Conservation (phyloP, 2,888 invertebrate species). For the Globia sparganii region DNA sequence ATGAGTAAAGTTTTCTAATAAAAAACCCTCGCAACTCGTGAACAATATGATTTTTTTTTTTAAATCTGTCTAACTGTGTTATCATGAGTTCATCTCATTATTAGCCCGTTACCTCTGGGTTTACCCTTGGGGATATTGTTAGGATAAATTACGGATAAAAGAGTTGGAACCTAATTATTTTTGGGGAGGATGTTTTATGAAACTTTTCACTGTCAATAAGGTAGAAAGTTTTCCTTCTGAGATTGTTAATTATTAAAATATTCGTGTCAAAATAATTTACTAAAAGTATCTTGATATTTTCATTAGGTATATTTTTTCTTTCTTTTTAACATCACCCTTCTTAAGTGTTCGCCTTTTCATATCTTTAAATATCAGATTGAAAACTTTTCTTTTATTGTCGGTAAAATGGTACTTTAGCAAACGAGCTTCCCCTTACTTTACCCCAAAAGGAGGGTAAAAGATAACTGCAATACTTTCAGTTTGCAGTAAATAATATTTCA, state of each 20-base stretch:
- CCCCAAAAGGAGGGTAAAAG: slow-evolving; percentile 44
- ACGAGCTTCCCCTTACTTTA: slow-evolving; percentile 10
- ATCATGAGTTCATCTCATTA: slow-evolving; percentile 54
- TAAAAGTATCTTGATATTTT: background rate
- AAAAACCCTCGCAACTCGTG: slow-evolving; percentile 57
- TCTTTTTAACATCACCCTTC: background rate
- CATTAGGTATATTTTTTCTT: background rate
- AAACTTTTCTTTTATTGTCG: slow-evolving; percentile 32
- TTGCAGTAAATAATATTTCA: slow-evolving; percentile 63
- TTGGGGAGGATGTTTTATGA: slow-evolving; percentile 28
- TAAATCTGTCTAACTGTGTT: slow-evolving; percentile 54
- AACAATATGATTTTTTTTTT: slow-evolving; percentile 65
- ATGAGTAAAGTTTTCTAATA: slow-evolving; percentile 69
- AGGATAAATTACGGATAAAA: slow-evolving; percentile 37
- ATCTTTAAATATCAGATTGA: slow-evolving; percentile 15
- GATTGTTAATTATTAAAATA: slow-evolving; percentile 11
- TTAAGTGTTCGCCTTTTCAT: slow-evolving; percentile 1
- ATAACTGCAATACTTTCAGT: slow-evolving; percentile 56
- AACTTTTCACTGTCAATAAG: slow-evolving; percentile 34
- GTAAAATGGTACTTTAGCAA: slow-evolving; percentile 23
- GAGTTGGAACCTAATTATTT: slow-evolving; percentile 43
- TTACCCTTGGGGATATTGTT: slow-evolving; percentile 40
- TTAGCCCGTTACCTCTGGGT: slow-evolving; percentile 34
- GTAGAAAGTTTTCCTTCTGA: slow-evolving; percentile 4
- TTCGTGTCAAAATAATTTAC: background rate